Evolutionary conservation across 2,797 vertebrate species (phyloP).

Genomic region (Gobionotothen gibberifrons): DNA sequence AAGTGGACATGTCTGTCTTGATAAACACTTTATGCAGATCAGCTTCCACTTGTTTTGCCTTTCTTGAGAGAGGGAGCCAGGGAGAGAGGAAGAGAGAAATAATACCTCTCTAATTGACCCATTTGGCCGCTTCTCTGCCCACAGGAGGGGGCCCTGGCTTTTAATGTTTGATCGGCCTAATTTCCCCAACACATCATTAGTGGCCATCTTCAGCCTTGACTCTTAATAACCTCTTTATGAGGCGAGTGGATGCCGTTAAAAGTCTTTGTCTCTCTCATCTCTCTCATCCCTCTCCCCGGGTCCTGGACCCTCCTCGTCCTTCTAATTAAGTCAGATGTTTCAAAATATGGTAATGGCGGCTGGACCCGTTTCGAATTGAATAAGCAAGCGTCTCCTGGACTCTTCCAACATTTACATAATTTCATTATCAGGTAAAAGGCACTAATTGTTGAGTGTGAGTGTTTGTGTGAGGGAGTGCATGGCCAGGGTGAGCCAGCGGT

Average conservation of each 20-base stretch:
- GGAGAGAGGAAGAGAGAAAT: slow-evolving; percentile 80
- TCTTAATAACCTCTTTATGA: slow-evolving; percentile 99
- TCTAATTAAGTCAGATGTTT: slow-evolving; percentile 99
- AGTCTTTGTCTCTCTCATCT: slow-evolving; percentile 87
- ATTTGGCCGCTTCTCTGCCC: slow-evolving; percentile 98
- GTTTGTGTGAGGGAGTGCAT: slow-evolving; percentile 83
- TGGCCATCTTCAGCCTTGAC: slow-evolving; percentile 89
- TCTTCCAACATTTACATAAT: slow-evolving; percentile 93
- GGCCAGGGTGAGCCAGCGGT: slow-evolving; percentile 82
- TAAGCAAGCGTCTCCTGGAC: slow-evolving; percentile 88
- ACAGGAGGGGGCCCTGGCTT: slow-evolving; percentile 96
- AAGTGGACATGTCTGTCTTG: slow-evolving; percentile 91
- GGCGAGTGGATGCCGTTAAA: slow-evolving; percentile 91
- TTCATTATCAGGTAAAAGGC: slow-evolving; percentile 99
- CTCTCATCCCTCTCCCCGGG: slow-evolving; percentile 86
- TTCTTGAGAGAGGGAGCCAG: slow-evolving; percentile 81
- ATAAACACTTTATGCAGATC: slow-evolving; percentile 91
- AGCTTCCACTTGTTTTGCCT: slow-evolving; percentile 88
- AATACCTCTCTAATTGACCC: slow-evolving; percentile 99
- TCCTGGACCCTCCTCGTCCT: slow-evolving; percentile 91
- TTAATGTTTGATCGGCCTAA: slow-evolving; percentile 99
- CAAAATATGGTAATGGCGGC: slow-evolving; percentile 96
- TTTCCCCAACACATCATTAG: slow-evolving; percentile 99
- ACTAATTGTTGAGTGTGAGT: slow-evolving; percentile 92
- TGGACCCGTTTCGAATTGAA: slow-evolving; percentile 89